Conservation (phyloP, 2,888 invertebrate genomes). For the Trachelus stipa region DNA sequence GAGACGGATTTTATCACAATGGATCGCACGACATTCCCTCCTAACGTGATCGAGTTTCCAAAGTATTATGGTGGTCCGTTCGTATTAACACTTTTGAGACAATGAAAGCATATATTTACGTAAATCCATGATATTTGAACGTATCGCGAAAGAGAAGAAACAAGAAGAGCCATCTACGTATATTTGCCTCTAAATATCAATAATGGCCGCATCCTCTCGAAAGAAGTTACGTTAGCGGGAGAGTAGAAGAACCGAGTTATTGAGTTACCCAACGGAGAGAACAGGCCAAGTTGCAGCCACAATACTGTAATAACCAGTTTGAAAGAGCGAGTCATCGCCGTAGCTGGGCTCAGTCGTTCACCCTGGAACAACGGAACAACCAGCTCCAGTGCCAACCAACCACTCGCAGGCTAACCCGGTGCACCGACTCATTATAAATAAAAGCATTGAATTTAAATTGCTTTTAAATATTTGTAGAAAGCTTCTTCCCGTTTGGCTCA, state of each 20-base stretch:
- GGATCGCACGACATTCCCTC: neutral
- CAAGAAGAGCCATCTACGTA: neutral
- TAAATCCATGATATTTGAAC: neutral
- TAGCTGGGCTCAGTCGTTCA: slow-evolving; percentile 21
- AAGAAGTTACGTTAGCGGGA: slow-evolving; percentile 5
- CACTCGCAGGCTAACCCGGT: neutral
- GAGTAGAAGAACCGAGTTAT: slow-evolving; percentile 8
- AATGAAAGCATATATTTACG: neutral
- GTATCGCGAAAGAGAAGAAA: neutral
- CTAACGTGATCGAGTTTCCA: neutral
- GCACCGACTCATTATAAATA: neutral
- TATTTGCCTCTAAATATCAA: neutral
- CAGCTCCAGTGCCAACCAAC: neutral
- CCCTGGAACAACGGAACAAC: slow-evolving; percentile 12
- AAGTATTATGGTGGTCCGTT: neutral
- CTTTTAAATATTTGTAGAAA: slow-evolving; percentile 33
- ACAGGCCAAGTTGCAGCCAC: slow-evolving; percentile 16
- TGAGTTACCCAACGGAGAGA: slow-evolving; percentile 12
- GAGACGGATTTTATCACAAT: neutral
- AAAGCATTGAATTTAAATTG: slow-evolving; percentile 20
- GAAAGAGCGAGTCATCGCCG: slow-evolving; percentile 24
- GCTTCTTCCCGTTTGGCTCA: slow-evolving; percentile 6
- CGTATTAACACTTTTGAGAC: neutral
- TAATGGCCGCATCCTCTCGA: neutral
- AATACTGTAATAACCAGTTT: slow-evolving; percentile 26